Base-by-base conservation (phyloP, 1,140 invertebrate genomes). In the Neuroterus valhalla region DNA sequence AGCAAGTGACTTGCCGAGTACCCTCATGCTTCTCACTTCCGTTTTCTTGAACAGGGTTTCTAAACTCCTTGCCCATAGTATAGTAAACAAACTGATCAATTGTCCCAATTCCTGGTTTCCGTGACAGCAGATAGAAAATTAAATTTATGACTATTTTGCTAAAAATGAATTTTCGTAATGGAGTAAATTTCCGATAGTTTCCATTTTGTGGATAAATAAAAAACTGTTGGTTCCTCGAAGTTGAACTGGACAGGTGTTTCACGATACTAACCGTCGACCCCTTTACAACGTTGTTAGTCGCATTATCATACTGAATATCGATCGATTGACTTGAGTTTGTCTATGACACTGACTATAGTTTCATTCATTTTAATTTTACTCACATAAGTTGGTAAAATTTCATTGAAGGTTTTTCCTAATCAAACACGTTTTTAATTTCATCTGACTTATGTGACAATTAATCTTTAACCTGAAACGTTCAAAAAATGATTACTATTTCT, bases 251-350 rank as follows among this genome's bases (percentile, higher is more conserved):
- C 73, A 76, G 70, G 71, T 77, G 75, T 74, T 68, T 45, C 50
- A 21, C 44, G 70, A 43, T 69, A 78, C 67, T 75, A 81, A 74
- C 76, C 15, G 14, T 55, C 70, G 21, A 42, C 45, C 46, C 46
- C 26, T 75, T 81, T 81, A 76, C 79, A 78, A 71, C 71, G 68
- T 70, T 72, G 66, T 55, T 74, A 68, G 62, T 43, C 42, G 68
- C 46, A 48, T 50, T 77, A 72, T 77, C 46, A 69, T 74, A 55
- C 44, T 50, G 71, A 78, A 75, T 81, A 82, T 82, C 81, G 81
- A 82, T 81, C 77, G 77, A 74, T 15, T 43, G 55, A 62, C 55
- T 62, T 62, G 55, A 62, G 55, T 62, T 62, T 62, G 55, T 62
- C 55, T 62, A 31, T 62, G 31, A n/a, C 14, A 62, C 21, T 62